phyloP scores from a whole-genome alignment of 1,140 invertebrate genomes.

The Orius insidiosus region DNA sequence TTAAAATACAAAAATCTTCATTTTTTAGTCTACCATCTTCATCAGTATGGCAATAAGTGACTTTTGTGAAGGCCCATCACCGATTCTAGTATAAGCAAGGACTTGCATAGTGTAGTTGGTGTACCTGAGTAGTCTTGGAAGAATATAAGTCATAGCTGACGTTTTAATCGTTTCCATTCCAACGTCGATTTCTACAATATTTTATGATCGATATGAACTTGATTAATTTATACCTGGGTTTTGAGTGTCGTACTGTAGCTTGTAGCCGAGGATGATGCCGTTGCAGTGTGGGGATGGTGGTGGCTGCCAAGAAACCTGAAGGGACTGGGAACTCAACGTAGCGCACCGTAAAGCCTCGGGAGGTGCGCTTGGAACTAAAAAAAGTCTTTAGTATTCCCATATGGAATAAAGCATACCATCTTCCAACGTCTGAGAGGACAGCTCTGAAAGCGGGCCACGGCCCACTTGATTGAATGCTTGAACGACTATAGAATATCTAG shows the following conservation, averaged over 20 bases:
- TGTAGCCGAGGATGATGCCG: conserved; percentile 69
- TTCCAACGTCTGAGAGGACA: conserved; percentile 59
- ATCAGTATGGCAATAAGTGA: conserved; percentile 74
- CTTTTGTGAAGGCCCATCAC: conserved; percentile 66
- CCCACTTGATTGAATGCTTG: conserved; percentile 77
- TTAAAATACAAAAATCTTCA: not conserved
- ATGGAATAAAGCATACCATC: conserved; percentile 38
- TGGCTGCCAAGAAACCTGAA: conserved; percentile 69
- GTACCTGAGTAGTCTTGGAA: conserved; percentile 55
- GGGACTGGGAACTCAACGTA: conserved; percentile 46
- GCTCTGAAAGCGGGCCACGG: conserved; percentile 56
- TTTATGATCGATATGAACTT: too few relatives aligned
- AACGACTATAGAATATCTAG: conserved; percentile 59
- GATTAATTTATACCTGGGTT: conserved; percentile 20
- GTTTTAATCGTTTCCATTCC: conserved; percentile 34
- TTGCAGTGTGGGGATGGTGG: conserved; percentile 58
- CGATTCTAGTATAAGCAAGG: conserved; percentile 69
- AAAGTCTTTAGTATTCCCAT: not conserved
- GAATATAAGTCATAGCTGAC: conserved; percentile 42
- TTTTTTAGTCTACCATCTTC: conserved; percentile 59
- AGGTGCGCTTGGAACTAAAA: conserved; percentile 49
- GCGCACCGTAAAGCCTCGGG: conserved; percentile 56
- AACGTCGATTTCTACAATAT: conserved; percentile 15
- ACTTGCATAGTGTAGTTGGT: conserved; percentile 90
- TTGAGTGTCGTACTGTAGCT: conserved; percentile 49